Evolutionary conservation across 1,140 invertebrate species (phyloP).

Genomic region (Ceratosolen fusciceps): DNA sequence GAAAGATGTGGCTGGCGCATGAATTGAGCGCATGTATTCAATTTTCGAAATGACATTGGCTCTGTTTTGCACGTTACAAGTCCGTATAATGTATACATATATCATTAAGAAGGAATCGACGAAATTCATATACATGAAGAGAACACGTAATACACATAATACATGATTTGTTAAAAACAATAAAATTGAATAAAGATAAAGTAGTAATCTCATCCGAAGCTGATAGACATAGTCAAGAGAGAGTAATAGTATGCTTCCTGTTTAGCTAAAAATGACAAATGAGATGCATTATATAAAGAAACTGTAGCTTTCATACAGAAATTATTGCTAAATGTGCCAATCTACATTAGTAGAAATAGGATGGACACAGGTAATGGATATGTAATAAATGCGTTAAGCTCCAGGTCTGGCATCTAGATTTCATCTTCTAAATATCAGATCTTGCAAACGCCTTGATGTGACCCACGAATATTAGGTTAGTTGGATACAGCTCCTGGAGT

Average conservation of each 20-base stretch:
- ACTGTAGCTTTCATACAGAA: conserved; percentile 35
- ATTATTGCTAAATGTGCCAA: conserved; percentile 52
- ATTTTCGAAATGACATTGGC: conserved; percentile 17
- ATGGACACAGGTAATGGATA: neutral
- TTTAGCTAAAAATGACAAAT: conserved; percentile 33
- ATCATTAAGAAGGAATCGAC: conserved; percentile 19
- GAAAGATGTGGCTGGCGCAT: too few relatives aligned
- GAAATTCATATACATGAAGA: neutral
- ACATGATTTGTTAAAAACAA: conserved; percentile 13
- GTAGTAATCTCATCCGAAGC: conserved; percentile 18
- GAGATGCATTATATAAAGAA: conserved; percentile 27
- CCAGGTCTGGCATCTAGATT: neutral
- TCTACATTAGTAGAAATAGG: conserved; percentile 41
- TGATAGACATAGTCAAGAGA: conserved; percentile 19
- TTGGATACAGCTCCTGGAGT: conserved; percentile 1
- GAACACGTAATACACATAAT: neutral
- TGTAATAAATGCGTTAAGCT: conserved; percentile 1
- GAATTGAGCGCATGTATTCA: conserved; percentile 2
- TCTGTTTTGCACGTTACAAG: conserved; percentile 19
- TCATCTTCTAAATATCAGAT: neutral
- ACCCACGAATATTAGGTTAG: neutral
- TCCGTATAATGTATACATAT: conserved; percentile 28
- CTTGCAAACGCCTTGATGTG: neutral
- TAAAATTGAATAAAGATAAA: conserved; percentile 33
- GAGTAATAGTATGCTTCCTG: conserved; percentile 45